Conservation (phyloP, 30 jellyfish, hydroid and myxozoan genomes). For the Turritopsis dohrnii region DNA sequence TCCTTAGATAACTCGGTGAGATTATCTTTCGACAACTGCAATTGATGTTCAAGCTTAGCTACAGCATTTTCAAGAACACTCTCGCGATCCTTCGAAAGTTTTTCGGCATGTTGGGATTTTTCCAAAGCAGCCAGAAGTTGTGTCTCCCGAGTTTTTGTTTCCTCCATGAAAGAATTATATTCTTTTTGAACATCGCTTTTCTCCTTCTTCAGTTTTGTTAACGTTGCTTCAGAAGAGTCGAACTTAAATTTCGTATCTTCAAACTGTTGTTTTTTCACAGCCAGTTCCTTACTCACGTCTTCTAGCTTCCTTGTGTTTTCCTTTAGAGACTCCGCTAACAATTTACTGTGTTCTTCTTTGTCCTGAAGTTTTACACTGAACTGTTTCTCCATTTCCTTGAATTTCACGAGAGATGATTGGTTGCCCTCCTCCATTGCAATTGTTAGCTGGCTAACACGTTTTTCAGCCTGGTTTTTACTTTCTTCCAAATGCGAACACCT, state of each 20-base stretch:
- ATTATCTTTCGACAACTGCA: neutral
- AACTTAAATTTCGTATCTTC: slow-evolving; percentile 18
- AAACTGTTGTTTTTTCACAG: neutral
- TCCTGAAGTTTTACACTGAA: slow-evolving; percentile 14
- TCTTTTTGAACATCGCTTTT: slow-evolving; percentile 24
- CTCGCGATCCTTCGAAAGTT: slow-evolving; percentile 17
- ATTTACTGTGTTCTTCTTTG: slow-evolving; percentile 19
- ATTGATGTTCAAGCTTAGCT: slow-evolving; percentile 4
- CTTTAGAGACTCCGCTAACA: neutral
- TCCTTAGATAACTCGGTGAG: neutral
- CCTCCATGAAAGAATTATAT: slow-evolving; percentile 12
- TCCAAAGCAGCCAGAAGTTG: slow-evolving; percentile 21
- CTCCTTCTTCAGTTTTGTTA: slow-evolving; percentile 34
- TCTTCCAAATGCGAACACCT: neutral
- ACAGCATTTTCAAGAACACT: neutral
- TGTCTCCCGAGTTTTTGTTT: slow-evolving; percentile 16
- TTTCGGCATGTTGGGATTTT: slow-evolving; percentile 8
- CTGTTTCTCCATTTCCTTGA: slow-evolving; percentile 27
- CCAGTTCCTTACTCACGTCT: slow-evolving; percentile 19
- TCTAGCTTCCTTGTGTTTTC: slow-evolving; percentile 11
- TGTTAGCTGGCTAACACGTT: slow-evolving; percentile 16
- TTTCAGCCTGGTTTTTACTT: slow-evolving; percentile 8
- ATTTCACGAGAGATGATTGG: slow-evolving; percentile 5
- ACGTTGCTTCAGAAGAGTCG: slow-evolving; percentile 5
- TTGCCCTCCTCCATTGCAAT: slow-evolving; percentile 17